Percentiles rank a stretch among this genome's conserved stretches.
phyloP scores from a whole-genome alignment of 2,888 invertebrate genomes.

The Chloromyia formosa region DNA sequence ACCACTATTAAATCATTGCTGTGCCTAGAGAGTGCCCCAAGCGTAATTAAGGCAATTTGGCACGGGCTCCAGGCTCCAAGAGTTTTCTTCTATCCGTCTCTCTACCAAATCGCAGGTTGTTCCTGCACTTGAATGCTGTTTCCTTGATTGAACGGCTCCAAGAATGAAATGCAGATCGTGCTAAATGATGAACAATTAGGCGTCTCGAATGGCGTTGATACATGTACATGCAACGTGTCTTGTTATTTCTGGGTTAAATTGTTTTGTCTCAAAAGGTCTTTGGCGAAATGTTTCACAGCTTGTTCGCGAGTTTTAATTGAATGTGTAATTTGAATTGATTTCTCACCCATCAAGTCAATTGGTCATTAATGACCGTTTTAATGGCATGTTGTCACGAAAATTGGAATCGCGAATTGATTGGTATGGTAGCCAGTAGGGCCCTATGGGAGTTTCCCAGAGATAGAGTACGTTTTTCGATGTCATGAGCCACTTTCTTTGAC shows the following conservation, averaged over 20 bases:
- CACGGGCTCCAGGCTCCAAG: not conserved
- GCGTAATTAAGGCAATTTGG: constrained; percentile 18
- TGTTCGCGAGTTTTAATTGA: no score
- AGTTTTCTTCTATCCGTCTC: not conserved
- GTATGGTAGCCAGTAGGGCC: no score
- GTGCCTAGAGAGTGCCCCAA: not conserved
- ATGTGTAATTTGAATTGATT: no score
- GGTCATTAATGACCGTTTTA: no score
- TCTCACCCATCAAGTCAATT: no score
- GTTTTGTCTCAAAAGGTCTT: not conserved
- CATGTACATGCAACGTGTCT: no score
- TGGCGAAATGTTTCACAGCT: no score
- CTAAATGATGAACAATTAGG: constrained; percentile 7
- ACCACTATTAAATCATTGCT: not conserved
- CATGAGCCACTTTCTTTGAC: no score
- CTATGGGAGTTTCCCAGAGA: no score
- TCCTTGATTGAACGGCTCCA: not conserved
- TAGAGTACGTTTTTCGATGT: no score
- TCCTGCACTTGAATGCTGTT: not conserved
- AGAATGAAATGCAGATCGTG: not conserved
- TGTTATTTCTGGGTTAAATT: constrained; percentile 9
- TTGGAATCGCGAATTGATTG: no score
- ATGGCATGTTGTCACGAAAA: no score
- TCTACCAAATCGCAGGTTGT: not conserved
- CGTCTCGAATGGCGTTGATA: constrained; percentile 13